These are phyloP conservation scores for Cyrtonyx montezumae DNA, from an alignment of 2,113 vertebrate species.

Conservation along the genomic window DNA sequence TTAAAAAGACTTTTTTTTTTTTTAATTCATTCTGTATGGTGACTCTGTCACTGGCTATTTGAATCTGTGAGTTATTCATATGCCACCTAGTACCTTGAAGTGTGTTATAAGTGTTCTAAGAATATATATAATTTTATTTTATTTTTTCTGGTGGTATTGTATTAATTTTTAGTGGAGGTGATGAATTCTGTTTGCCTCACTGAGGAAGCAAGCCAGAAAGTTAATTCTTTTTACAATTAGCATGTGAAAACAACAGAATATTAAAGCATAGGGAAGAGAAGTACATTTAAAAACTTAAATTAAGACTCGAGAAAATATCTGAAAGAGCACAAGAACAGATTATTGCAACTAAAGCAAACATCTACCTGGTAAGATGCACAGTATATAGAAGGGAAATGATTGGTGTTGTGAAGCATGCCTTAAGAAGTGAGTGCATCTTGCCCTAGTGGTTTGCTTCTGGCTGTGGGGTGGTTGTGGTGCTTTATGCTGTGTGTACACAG, in stretches of 20 bases:
- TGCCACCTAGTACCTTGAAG: not conserved
- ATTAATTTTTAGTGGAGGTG: conserved; percentile 35
- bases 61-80: conserved; percentile 50
- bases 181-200: conserved; percentile 33
- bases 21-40: not conserved
- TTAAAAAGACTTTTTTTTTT: not conserved
- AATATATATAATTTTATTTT: not conserved
- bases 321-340: fast-evolving
- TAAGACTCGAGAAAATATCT: not conserved
- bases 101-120: conserved; percentile 3
- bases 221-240: conserved; percentile 26
- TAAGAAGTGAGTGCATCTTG: not conserved
- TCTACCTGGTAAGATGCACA: not conserved
- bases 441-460: fast-evolving
- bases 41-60: conserved; percentile 9
- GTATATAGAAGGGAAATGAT: not conserved
- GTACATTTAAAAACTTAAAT: not conserved
- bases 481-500: too few species aligned
- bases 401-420: not conserved
- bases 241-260: not conserved
- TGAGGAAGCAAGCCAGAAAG: conserved; percentile 31
- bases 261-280: not conserved
- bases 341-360: fast-evolving
- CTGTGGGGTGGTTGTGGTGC: too few species aligned
- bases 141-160: not conserved